These are phyloP conservation scores for Anoplius nigerrimus DNA, from an alignment of 2,888 invertebrate species.

Conservation along the genomic window DNA sequence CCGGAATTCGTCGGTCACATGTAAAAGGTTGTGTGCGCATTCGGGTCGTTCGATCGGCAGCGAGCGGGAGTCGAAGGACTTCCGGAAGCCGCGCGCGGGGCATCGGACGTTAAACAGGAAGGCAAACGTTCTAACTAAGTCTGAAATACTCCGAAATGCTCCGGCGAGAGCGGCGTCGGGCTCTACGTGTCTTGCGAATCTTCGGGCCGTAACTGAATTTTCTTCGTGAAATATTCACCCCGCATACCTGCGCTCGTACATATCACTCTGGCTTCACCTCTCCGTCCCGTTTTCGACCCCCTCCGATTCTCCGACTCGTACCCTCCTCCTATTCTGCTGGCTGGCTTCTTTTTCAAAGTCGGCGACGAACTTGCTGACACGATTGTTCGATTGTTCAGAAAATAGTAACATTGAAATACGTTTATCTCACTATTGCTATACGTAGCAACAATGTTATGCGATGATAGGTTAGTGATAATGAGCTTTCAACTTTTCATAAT, in stretches of 20 bases:
- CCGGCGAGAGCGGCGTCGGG: constrained; percentile 45
- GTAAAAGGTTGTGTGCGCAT: constrained; percentile 40
- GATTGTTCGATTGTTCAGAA: constrained; percentile 12
- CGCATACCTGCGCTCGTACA: constrained; percentile 68
- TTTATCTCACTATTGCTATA: too few relatives aligned
- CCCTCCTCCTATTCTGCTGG: constrained; percentile 34
- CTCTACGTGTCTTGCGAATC: constrained; percentile 71
- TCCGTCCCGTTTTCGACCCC: constrained; percentile 40
- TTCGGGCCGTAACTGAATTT: constrained; percentile 71
- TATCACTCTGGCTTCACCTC: constrained; percentile 63
- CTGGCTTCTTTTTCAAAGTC: constrained; percentile 28
- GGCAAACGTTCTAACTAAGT: constrained; percentile 72
- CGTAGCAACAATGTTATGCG: background rate
- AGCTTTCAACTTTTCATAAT: background rate
- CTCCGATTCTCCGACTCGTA: constrained; percentile 37
- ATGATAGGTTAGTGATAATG: background rate
- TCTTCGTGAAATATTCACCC: constrained; percentile 72
- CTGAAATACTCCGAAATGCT: constrained; percentile 64
- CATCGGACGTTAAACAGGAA: constrained; percentile 65
- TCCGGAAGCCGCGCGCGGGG: constrained; percentile 11
- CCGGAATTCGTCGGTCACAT: background rate
- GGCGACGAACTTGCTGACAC: constrained; percentile 39
- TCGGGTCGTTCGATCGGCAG: background rate
- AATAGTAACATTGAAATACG: too few relatives aligned
- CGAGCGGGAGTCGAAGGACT: constrained; percentile 29